phyloP scores from a whole-genome alignment of 2,797 vertebrate species.

The Mastacembelus armatus region DNA sequence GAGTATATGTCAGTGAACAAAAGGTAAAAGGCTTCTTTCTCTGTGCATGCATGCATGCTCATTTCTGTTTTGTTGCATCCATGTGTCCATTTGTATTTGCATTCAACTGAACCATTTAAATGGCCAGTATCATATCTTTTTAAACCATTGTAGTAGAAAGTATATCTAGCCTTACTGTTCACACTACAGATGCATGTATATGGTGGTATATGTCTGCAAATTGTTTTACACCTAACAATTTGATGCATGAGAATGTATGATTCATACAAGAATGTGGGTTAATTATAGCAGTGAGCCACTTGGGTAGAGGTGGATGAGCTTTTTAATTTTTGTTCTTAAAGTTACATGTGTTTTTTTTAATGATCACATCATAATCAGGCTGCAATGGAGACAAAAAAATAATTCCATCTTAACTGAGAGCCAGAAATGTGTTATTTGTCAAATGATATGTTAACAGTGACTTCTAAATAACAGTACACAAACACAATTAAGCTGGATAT shows the following conservation, averaged over 20 bases:
- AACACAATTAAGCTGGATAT: not conserved
- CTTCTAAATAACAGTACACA: not conserved
- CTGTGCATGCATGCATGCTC: constrained; percentile 6
- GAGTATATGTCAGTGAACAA: not conserved
- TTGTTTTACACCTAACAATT: too few relatives aligned
- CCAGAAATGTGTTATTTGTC: not conserved
- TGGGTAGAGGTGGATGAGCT: not conserved
- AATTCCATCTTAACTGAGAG: not conserved
- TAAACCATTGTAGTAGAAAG: too few relatives aligned
- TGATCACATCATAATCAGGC: not conserved
- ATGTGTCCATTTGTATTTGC: constrained; percentile 10
- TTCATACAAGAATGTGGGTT: constrained; percentile 48
- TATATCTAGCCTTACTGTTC: too few relatives aligned
- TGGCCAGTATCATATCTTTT: not conserved
- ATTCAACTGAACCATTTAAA: constrained; percentile 5
- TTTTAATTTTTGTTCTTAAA: constrained; percentile 18
- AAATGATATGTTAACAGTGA: constrained; percentile 4
- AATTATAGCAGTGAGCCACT: constrained; percentile 57
- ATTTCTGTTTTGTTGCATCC: not conserved
- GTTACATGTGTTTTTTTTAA: not conserved
- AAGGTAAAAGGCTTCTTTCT: not conserved
- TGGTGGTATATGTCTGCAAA: not conserved
- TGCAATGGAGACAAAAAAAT: not conserved
- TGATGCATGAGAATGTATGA: constrained; percentile 39
- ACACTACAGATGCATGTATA: not conserved